phyloP scores from a whole-genome alignment of 2,888 invertebrate species.

The Drosophila gaucha region DNA sequence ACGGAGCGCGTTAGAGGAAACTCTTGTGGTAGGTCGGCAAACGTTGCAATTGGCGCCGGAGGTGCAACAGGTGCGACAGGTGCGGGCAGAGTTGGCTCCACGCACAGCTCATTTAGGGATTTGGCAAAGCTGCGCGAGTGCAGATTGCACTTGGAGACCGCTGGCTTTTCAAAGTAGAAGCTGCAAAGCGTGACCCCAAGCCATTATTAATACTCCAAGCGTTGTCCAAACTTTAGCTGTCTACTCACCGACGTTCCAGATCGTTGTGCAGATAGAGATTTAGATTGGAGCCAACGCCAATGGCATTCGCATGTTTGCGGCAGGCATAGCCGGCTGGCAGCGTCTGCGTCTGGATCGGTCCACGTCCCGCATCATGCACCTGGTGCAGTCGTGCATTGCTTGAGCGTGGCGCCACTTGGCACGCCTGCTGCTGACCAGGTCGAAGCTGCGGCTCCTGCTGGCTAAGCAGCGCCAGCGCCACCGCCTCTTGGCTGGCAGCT shows the following conservation, averaged over 20 bases:
- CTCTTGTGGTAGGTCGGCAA: constrained; percentile 78
- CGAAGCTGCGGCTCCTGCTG: constrained; percentile 5
- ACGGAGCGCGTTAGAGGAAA: constrained; percentile 84
- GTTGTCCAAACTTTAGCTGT: not conserved
- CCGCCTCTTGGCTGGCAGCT: constrained; percentile 3
- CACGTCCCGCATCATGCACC: constrained; percentile 58
- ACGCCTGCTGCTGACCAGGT: constrained; percentile 10
- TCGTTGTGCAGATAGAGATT: constrained; percentile 69
- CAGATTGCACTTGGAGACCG: constrained; percentile 80
- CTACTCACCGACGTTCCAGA: constrained; percentile 70
- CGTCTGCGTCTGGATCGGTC: constrained; percentile 49
- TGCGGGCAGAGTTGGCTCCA: constrained; percentile 70
- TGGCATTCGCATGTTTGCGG: constrained; percentile 71
- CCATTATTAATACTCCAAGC: not conserved
- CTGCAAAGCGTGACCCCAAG: constrained; percentile 49
- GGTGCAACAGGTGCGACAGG: constrained; percentile 27
- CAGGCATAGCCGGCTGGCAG: constrained; percentile 63
- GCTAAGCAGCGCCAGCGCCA: not conserved
- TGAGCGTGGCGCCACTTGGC: constrained; percentile 12
- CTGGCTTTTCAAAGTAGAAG: constrained; percentile 83
- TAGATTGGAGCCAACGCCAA: constrained; percentile 54
- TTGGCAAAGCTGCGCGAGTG: constrained; percentile 84
- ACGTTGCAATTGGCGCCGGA: constrained; percentile 51
- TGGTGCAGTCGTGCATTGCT: constrained; percentile 56
- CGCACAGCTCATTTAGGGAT: constrained; percentile 84